Evolutionary conservation across 2,113 vertebrate genomes (phyloP).

Genomic region (Hassar affinis): DNA sequence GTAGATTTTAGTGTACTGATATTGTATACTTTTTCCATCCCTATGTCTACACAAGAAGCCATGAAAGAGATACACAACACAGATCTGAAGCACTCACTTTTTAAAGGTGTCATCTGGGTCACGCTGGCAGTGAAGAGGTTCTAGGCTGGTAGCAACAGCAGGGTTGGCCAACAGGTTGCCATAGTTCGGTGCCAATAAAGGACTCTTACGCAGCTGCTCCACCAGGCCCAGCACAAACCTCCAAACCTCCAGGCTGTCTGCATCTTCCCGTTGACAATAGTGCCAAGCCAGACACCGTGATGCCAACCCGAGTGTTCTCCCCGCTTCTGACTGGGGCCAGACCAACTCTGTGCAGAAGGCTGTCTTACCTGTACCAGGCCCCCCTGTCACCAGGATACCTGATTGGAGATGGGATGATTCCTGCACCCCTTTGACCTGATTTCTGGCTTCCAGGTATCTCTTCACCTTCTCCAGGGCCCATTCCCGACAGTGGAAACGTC

Average conservation of each 20-base stretch:
- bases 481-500: constrained; percentile 77
- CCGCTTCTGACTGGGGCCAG: constrained; percentile 72
- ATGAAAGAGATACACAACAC: background rate
- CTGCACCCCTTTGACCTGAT: constrained; percentile 20
- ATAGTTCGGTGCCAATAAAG: constrained; percentile 66
- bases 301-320: constrained; percentile 60
- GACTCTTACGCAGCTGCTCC: constrained; percentile 69
- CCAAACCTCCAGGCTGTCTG: constrained; percentile 63
- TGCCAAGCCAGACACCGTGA: constrained; percentile 73
- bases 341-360: constrained; percentile 72
- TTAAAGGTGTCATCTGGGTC: constrained; percentile 76
- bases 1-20: background rate
- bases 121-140: constrained; percentile 65
- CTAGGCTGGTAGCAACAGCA: constrained; percentile 56
- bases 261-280: constrained; percentile 76
- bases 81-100: constrained; percentile 64
- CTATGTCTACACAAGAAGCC: too few species aligned
- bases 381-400: constrained; percentile 74
- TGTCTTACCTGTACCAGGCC: constrained; percentile 75
- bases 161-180: constrained; percentile 56
- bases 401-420: constrained; percentile 26
- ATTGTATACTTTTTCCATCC: background rate
- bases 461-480: constrained; percentile 79
- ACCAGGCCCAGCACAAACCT: constrained; percentile 75
- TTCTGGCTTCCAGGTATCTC: constrained; percentile 67